Evolutionary conservation across 2,888 invertebrate species (phyloP), one percentile per base, ranked within the genome.

Genomic region (Ctena decussata): DNA sequence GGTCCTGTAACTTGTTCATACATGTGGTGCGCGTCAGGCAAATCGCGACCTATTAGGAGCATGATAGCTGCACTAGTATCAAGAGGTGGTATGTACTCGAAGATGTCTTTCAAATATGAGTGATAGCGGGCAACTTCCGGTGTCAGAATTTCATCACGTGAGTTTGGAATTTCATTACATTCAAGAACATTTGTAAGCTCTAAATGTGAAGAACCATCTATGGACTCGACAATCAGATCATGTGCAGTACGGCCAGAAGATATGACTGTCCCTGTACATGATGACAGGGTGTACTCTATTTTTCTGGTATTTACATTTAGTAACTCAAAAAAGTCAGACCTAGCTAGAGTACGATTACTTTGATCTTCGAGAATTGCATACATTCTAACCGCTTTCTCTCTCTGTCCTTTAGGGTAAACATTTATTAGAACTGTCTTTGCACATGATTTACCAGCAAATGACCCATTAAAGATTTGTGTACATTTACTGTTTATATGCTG

Each of bases 301-400:
- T 53, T 18, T 0, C 77, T 32, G 11, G 39, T 53, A 0, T 78
- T 11, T 21, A 70, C 32, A 32, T 60, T 44, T 11, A 89, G 82
- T 15, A n/a, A 39, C 27, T 80, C 60, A 35, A 85, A 87, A 0
- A 87, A 60, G 18, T 80, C 74, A 49, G 85, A 27, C 21, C 30
- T 72, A 0, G 77, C 86, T 11, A 86, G 37, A 0, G 86, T 72
- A 0, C 77, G 39, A 53, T 86, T 84, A 46, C 81, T 86, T 39
- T 86, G 86, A 15, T 86, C 79, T 60, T 86, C 81, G 15, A 86
- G 8, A 18, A 86, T 73, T 15, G 84, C 84, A 53, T 84, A 84
- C 1, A 44, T 49, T 35, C 27, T 78, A 2, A 72, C 53, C 18
- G 5, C n/a, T 2, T 82, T 30, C 15, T 79, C 71, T 12, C 76